phyloP scores from a whole-genome alignment of 2,888 invertebrate species.

The Steinernema hermaphroditum region DNA sequence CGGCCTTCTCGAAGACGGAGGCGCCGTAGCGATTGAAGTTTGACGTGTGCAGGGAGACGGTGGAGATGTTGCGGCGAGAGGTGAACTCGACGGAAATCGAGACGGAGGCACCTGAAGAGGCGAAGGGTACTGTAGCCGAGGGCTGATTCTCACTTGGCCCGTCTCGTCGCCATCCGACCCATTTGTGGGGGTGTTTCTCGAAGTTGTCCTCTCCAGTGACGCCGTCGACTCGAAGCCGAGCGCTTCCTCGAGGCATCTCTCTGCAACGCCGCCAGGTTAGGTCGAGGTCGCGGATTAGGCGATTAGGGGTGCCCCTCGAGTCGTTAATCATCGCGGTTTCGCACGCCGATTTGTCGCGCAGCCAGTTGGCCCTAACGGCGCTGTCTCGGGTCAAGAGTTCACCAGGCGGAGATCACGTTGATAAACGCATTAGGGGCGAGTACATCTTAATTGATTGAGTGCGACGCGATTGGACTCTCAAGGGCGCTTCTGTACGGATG shows the following conservation, averaged over 20 bases:
- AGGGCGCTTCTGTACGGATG: background rate
- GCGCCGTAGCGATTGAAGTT: slow-evolving; percentile 84
- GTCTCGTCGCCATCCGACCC: slow-evolving; percentile 81
- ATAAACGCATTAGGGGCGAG: slow-evolving; percentile 21
- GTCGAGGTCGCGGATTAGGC: slow-evolving; percentile 27
- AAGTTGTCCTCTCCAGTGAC: slow-evolving; percentile 69
- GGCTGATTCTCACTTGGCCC: slow-evolving; percentile 45
- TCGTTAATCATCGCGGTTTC: slow-evolving; percentile 22
- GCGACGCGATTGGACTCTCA: background rate
- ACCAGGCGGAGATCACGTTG: slow-evolving; percentile 22
- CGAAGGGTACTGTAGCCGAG: background rate
- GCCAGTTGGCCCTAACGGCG: background rate
- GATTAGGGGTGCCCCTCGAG: slow-evolving; percentile 5
- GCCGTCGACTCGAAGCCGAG: slow-evolving; percentile 81
- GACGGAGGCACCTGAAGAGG: slow-evolving; percentile 68
- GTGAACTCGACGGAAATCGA: slow-evolving; percentile 84
- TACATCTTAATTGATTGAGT: slow-evolving; percentile 19
- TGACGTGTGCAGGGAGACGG: slow-evolving; percentile 80
- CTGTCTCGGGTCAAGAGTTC: slow-evolving; percentile 22
- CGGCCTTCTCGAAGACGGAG: slow-evolving; percentile 4
- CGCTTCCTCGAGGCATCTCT: slow-evolving; percentile 63
- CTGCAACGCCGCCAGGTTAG: slow-evolving; percentile 24
- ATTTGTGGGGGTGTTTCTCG: slow-evolving; percentile 73
- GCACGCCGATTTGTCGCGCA: slow-evolving; percentile 26
- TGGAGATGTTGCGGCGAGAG: slow-evolving; percentile 81